These are phyloP conservation scores for Entomobrya multifasciata DNA, from an alignment of 2,888 invertebrate genomes.

Conservation along the genomic window DNA sequence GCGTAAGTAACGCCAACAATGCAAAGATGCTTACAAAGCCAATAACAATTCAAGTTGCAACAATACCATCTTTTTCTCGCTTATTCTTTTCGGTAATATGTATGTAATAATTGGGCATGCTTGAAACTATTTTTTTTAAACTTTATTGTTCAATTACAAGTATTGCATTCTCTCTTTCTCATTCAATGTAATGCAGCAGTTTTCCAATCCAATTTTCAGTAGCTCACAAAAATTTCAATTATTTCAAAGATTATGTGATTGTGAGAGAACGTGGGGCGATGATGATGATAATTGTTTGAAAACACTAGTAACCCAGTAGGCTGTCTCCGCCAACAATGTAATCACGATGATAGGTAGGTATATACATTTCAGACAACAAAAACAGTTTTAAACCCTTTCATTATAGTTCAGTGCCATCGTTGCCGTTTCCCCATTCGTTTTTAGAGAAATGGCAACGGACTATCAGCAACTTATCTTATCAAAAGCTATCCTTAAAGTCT, in stretches of 20 bases:
- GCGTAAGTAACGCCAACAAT: too few species aligned
- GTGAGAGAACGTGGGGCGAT: neutral
- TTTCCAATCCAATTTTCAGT: slow-evolving; percentile 17
- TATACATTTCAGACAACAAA: too few species aligned
- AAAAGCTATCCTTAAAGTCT: too few species aligned
- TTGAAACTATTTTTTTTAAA: too few species aligned
- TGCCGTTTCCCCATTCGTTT: neutral
- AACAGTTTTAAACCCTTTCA: neutral
- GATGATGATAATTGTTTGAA: neutral
- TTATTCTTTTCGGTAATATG: slow-evolving; percentile 28
- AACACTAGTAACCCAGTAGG: too few species aligned
- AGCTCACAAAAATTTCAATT: neutral
- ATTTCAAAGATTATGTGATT: neutral
- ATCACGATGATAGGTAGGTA: neutral
- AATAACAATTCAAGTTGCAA: too few species aligned
- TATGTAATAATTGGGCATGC: neutral
- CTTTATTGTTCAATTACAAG: neutral
- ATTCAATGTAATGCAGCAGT: neutral
- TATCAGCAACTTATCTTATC: too few species aligned
- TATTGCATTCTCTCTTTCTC: neutral
- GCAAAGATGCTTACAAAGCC: too few species aligned
- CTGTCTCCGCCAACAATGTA: neutral
- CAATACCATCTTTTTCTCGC: slow-evolving; percentile 8
- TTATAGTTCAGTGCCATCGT: neutral
- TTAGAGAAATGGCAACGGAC: too few species aligned